Conservation (phyloP, 2,113 vertebrate genomes). For the Eptesicus fuscus region DNA sequence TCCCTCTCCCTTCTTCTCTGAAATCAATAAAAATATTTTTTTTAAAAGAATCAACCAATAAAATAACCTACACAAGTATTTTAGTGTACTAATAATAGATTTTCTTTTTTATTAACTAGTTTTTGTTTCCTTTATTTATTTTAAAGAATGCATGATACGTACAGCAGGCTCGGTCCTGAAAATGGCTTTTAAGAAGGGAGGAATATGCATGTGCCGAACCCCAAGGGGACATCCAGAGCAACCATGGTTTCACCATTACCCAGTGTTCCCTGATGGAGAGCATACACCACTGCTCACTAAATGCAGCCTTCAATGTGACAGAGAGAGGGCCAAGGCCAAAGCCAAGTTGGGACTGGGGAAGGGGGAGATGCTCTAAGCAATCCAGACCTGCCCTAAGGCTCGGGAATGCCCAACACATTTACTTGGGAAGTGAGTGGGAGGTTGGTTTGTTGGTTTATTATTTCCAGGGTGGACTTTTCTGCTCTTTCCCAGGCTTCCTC, state of each 20-base stretch:
- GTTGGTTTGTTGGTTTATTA: not conserved
- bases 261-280: not conserved
- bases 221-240: not conserved
- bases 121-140: not conserved
- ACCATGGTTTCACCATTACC: not conserved
- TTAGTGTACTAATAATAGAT: not conserved
- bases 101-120: not conserved
- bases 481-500: not conserved
- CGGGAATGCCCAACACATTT: not conserved
- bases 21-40: no score
- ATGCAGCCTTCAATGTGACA: rapidly evolving
- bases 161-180: not conserved
- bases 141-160: not conserved
- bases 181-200: not conserved
- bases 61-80: not conserved
- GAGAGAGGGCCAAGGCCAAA: not conserved
- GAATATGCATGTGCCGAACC: not conserved
- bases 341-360: not conserved
- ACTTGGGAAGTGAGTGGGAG: not conserved
- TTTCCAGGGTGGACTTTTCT: not conserved
- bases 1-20: no score
- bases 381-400: not conserved
- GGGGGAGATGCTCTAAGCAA: not conserved
- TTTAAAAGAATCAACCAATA: no score
- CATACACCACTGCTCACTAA: not conserved